Conservation (phyloP, 2,113 vertebrate genomes). For the Sus scrofa region DNA sequence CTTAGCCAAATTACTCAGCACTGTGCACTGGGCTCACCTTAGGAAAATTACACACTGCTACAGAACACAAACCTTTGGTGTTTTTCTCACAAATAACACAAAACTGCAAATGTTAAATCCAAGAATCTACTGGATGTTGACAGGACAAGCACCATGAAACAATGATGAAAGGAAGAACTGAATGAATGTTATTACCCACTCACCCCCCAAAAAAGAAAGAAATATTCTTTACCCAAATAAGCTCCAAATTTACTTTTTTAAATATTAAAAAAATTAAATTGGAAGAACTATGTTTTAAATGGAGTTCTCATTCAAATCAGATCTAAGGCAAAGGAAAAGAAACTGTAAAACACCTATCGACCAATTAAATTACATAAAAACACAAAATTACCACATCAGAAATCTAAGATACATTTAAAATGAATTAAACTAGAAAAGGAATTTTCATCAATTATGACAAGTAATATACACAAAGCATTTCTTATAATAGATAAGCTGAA, state of each 20-base stretch:
- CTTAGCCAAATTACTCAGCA: background rate
- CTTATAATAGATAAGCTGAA: background rate
- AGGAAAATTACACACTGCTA: background rate
- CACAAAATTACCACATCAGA: constrained; percentile 11
- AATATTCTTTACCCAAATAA: constrained; percentile 1
- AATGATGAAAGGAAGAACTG: background rate
- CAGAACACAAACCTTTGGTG: background rate
- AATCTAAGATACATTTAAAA: constrained; percentile 54
- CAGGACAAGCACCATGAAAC: background rate
- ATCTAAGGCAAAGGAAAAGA: background rate
- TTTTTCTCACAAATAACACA: constrained; percentile 6
- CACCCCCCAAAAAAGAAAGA: background rate
- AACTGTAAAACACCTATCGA: background rate
- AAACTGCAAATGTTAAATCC: background rate
- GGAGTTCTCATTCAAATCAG: background rate
- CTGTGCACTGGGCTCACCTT: background rate
- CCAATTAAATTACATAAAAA: constrained; percentile 52
- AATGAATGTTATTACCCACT: background rate
- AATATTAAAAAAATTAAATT: constrained; percentile 42
- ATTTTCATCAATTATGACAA: constrained; percentile 40
- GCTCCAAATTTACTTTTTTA: constrained; percentile 5
- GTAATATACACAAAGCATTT: background rate
- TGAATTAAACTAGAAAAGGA: constrained; percentile 5
- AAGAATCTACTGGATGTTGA: background rate
- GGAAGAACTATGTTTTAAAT: constrained; percentile 12